Evolutionary conservation across 2,113 vertebrate species (phyloP).

Genomic region (Solea senegalensis): DNA sequence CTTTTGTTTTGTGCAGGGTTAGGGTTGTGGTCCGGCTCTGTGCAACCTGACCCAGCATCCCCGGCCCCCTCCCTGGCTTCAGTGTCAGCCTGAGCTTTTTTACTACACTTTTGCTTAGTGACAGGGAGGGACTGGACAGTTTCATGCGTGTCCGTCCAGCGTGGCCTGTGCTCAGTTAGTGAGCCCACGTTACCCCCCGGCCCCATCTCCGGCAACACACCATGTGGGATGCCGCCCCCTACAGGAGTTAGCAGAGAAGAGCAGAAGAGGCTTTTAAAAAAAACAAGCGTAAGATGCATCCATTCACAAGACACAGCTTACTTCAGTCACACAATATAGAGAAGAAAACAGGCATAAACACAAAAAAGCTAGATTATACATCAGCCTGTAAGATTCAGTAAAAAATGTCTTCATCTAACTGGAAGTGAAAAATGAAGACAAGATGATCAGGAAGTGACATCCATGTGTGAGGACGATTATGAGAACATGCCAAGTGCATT

Average conservation of each 20-base stretch:
- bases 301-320: conserved; percentile 23
- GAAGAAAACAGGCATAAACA: conserved; percentile 21
- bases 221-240: conserved; percentile 95
- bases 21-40: conserved; percentile 60
- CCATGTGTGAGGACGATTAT: conserved; percentile 51
- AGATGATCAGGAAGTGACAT: conserved; percentile 76
- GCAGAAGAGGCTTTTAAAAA: conserved; percentile 79
- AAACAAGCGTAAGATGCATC: conserved; percentile 49
- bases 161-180: conserved; percentile 90
- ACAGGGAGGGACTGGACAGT: conserved; percentile 86
- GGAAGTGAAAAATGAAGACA: conserved; percentile 80
- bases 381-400: conserved; percentile 34
- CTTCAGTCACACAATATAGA: conserved; percentile 21
- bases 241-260: conserved; percentile 89
- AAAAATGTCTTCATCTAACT: conserved; percentile 77
- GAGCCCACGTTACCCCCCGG: conserved; percentile 88
- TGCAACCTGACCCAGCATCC: conserved; percentile 61
- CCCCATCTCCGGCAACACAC: conserved; percentile 89
- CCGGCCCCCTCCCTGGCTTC: conserved; percentile 57
- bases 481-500: conserved; percentile 43
- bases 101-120: conserved; percentile 85
- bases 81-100: conserved; percentile 81
- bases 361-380: conserved; percentile 10
- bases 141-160: conserved; percentile 91
- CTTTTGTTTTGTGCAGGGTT: conserved; percentile 58